Conservation (phyloP, 2,888 invertebrate species). For the Deroplatys truncata region DNA sequence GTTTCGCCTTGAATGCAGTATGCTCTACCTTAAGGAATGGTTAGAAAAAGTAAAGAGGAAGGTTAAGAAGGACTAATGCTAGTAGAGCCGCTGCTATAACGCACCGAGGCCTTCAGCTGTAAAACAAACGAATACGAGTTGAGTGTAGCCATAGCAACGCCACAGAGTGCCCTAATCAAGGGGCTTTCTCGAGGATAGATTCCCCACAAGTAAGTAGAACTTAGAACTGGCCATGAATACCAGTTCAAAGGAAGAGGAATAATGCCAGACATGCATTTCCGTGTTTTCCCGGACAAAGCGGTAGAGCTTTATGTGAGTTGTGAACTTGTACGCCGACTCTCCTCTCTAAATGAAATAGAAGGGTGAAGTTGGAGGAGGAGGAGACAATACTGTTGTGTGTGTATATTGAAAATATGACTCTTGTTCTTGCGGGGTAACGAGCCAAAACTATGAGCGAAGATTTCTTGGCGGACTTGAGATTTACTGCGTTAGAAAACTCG, state of each 20-base stretch:
- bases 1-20: no score
- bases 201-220: not conserved
- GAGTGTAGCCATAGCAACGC: no score
- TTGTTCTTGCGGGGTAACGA: not conserved
- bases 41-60: no score
- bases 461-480: no score
- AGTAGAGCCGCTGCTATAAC: no score
- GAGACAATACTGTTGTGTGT: not conserved
- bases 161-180: no score
- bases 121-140: no score
- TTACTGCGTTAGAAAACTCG: no score
- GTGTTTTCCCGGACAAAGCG: not conserved
- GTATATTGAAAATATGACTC: not conserved
- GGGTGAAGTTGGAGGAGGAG: not conserved
- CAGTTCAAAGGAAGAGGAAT: not conserved
- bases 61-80: no score
- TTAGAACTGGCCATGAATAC: not conserved
- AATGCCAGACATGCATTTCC: not conserved
- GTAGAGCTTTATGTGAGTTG: not conserved
- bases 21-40: no score
- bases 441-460: not conserved
- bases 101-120: no score
- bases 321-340: not conserved
- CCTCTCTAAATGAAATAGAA: not conserved
- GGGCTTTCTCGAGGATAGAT: not conserved